These are phyloP conservation scores for Alfaro cultratus DNA, from an alignment of 2,797 vertebrate species.

Conservation along the genomic window DNA sequence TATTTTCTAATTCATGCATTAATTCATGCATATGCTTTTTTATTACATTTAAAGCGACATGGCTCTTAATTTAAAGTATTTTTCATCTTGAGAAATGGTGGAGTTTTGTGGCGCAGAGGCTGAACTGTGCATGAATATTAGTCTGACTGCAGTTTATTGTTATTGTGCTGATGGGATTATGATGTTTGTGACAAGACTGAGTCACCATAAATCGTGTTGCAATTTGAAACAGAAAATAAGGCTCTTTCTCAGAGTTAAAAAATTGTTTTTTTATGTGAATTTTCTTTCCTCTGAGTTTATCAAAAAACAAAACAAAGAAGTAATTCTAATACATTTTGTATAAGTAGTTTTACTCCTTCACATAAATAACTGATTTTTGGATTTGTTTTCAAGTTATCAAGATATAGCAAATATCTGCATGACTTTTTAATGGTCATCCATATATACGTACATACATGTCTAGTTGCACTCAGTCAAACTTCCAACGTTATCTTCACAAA, in stretches of 20 bases:
- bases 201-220: conserved; percentile 2
- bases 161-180: conserved; percentile 11
- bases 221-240: not conserved
- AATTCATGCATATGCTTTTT: not conserved
- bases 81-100: not conserved
- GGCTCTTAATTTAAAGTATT: not conserved
- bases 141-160: not conserved
- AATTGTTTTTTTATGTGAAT: not conserved
- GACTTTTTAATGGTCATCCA: not conserved
- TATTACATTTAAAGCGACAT: not conserved
- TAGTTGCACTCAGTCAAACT: not conserved
- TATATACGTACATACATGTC: not conserved
- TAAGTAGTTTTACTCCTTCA: too few relatives aligned
- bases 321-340: not conserved
- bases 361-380: not conserved
- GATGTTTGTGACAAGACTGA: conserved; percentile 9
- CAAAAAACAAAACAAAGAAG: not conserved
- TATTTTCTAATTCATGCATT: not conserved
- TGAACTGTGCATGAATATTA: not conserved
- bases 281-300: not conserved
- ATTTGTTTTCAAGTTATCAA: not conserved
- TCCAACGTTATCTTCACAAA: not conserved
- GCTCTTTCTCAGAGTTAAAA: not conserved
- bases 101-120: not conserved
- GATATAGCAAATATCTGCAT: not conserved